Percentiles rank a stretch among this genome's conserved stretches.
These are phyloP conservation scores for Siniperca undulata DNA, from an alignment of 2,797 vertebrate species.

Conservation along the genomic window DNA sequence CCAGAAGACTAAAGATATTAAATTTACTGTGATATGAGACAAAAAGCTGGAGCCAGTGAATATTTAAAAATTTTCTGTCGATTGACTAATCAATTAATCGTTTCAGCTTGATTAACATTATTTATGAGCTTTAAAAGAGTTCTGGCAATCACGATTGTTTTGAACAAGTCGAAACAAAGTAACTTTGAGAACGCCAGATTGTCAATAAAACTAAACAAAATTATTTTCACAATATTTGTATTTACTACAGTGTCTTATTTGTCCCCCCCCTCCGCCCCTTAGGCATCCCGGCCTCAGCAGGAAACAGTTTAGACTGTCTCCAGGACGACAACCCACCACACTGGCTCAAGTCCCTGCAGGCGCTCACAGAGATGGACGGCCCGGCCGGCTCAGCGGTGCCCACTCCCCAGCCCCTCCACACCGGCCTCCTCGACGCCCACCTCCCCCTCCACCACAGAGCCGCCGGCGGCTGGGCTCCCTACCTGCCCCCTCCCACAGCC, in stretches of 20 bases:
- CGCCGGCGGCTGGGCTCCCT: slow-evolving; percentile 94
- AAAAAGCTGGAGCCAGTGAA: background rate
- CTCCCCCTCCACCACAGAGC: slow-evolving; percentile 97
- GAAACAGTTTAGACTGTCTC: slow-evolving; percentile 98
- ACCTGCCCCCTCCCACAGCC: slow-evolving; percentile 90
- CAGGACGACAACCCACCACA: slow-evolving; percentile 99
- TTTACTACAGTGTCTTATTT: background rate
- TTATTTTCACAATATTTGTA: background rate
- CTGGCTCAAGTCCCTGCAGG: slow-evolving; percentile 99
- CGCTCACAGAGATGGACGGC: slow-evolving; percentile 98
- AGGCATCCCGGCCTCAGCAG: slow-evolving; percentile 95
- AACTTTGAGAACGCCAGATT: background rate
- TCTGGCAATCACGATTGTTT: background rate
- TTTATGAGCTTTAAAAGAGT: background rate
- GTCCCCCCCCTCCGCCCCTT: slow-evolving; percentile 31
- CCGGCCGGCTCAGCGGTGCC: slow-evolving; percentile 87
- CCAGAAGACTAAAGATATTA: background rate
- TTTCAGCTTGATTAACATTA: background rate
- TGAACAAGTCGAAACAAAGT: background rate
- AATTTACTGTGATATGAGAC: background rate
- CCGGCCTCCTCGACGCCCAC: slow-evolving; percentile 87
- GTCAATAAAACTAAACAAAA: background rate
- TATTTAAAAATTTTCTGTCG: background rate
- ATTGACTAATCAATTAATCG: too few relatives aligned
- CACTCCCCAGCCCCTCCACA: slow-evolving; percentile 89